Base-by-base conservation (phyloP, 1,140 invertebrate genomes). In the Caenorhabditis tropicalis region DNA sequence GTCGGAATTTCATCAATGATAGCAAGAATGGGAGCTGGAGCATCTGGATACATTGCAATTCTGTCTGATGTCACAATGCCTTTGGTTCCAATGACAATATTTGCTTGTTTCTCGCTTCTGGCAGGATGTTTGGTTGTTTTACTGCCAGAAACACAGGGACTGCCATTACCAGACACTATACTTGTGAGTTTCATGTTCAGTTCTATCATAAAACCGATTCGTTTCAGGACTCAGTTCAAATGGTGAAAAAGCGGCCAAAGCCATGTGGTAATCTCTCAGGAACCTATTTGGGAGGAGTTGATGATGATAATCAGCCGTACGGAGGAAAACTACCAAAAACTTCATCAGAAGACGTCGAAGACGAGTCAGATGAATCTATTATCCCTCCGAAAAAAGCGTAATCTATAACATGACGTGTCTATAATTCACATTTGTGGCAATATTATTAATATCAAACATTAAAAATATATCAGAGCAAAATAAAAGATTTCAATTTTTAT, bases 1-100 rank as follows among this genome's bases (percentile, higher is more conserved):
- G 90, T 91, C 29, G 90, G 90, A 39, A 87, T 91, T 43, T 85
- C 86, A 27, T 91, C 89, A 6, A 91, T 91, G 90, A 15, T 85
- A 4, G 82, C 87, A n/a, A 49, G 87, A 51, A 87, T 87, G 86
- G 87, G 87, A 43, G 79, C 86, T 9, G 87, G 87, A 16, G 87
- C 86, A 16, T 87, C 87, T 24, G 87, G 87, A 36, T 87, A 87
- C 58, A 85, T 87, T 31, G 87, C 87, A 15, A 87, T 87, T 65
- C 65, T 87, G 15, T 88, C 87, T 31, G 87, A 87, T 48, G 86
- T 87, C 49, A 87, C 87, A 2, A 48, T 87, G 51, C 87, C 87
- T 9, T 48, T 87, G 21, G 87, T 87, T 0, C 87, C 87, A 16
- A 87, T 87, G 87, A 51, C 86, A 10, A 87, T 87, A 21, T 87